Conservation (phyloP, 1,140 invertebrate species). For the Lucilia sericata region DNA sequence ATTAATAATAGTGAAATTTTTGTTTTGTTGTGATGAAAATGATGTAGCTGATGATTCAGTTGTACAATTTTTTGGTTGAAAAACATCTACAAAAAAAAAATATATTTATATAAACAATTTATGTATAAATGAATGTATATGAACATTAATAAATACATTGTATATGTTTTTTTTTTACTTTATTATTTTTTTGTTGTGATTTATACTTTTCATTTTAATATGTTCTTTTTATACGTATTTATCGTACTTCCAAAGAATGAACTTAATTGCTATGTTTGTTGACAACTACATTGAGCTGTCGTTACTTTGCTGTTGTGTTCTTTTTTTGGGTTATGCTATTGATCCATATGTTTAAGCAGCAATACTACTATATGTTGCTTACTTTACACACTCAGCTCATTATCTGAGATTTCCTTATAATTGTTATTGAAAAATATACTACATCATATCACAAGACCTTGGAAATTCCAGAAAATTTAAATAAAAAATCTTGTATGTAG, state of each 20-base stretch:
- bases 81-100: background rate
- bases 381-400: background rate
- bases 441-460: background rate
- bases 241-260: background rate
- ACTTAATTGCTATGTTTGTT: constrained; percentile 4
- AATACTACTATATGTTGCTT: background rate
- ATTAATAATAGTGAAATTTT: constrained; percentile 12
- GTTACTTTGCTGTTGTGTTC: background rate
- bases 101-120: background rate
- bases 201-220: background rate
- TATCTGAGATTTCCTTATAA: background rate
- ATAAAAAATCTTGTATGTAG: background rate
- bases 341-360: background rate
- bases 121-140: background rate
- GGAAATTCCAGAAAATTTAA: background rate
- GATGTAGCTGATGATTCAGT: background rate
- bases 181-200: background rate
- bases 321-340: background rate
- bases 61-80: background rate
- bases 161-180: background rate
- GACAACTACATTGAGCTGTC: background rate
- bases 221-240: background rate
- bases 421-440: background rate
- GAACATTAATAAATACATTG: background rate
- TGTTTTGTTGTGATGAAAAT: constrained; percentile 11